Evolutionary conservation across 2,797 vertebrate genomes (phyloP).

Genomic region (Ctenosaura bakeri): DNA sequence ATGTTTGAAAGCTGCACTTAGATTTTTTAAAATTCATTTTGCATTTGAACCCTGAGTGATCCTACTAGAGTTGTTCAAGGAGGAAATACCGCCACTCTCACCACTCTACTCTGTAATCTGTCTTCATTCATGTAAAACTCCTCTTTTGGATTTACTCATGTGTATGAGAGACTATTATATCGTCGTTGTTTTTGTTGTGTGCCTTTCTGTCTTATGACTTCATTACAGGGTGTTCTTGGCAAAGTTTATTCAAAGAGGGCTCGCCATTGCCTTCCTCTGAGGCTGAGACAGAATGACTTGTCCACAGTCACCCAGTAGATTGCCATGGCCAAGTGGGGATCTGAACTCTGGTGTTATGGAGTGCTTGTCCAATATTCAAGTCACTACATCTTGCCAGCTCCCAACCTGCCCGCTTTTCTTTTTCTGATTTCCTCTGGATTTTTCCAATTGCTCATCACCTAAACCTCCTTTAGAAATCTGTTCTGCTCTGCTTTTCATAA

Average conservation of each 20-base stretch:
- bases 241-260: no score
- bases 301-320: no score
- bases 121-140: not conserved
- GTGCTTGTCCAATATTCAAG: no score
- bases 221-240: no score
- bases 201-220: no score
- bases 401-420: not conserved
- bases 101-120: not conserved
- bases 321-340: no score
- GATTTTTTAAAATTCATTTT: not conserved
- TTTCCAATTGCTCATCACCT: no score
- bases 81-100: not conserved
- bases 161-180: no score
- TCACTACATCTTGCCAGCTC: not conserved
- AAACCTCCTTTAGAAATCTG: not conserved
- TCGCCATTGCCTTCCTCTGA: no score
- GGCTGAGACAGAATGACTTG: no score
- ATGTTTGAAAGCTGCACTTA: not conserved
- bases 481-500: not conserved
- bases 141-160: not conserved
- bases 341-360: no score
- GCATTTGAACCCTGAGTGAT: not conserved
- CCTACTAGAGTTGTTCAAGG: not conserved
- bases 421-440: not conserved
- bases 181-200: no score